Evolutionary conservation across 2,888 invertebrate species (phyloP).

Genomic region (Gymnosoma rotundatum): DNA sequence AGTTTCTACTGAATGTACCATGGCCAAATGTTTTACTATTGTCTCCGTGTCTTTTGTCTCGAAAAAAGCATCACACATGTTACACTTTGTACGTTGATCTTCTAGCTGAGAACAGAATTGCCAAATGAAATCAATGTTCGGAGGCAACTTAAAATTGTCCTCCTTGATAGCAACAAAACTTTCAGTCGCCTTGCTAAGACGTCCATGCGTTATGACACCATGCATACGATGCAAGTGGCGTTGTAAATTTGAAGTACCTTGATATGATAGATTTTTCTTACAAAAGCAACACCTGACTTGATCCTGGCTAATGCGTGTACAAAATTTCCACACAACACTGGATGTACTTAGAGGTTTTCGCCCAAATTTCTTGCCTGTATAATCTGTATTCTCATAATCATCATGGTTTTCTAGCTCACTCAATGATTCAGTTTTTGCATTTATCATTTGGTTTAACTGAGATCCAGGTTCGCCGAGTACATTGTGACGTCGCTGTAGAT

Average conservation of each 20-base stretch:
- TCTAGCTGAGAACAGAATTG: constrained; percentile 70
- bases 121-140: constrained; percentile 70
- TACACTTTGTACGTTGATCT: constrained; percentile 72
- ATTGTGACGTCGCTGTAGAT: constrained; percentile 75
- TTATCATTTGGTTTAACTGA: constrained; percentile 53
- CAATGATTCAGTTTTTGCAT: constrained; percentile 54
- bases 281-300: constrained; percentile 76
- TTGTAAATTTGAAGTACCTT: constrained; percentile 77
- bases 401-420: constrained; percentile 50
- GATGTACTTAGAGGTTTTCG: constrained; percentile 61
- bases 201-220: constrained; percentile 73
- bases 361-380: constrained; percentile 52
- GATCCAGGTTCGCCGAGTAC: constrained; percentile 72
- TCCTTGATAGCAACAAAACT: constrained; percentile 58
- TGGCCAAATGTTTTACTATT: constrained; percentile 72
- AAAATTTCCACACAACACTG: constrained; percentile 76
- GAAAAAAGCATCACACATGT: constrained; percentile 75
- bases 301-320: constrained; percentile 74
- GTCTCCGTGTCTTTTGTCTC: constrained; percentile 70
- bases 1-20: constrained; percentile 70
- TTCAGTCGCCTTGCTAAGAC: constrained; percentile 60
- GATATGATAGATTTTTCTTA: constrained; percentile 76
- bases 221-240: constrained; percentile 78
- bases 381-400: constrained; percentile 48
- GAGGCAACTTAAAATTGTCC: constrained; percentile 50